Conservation (phyloP, 1,140 invertebrate species). For the Globodera rostochiensis region DNA sequence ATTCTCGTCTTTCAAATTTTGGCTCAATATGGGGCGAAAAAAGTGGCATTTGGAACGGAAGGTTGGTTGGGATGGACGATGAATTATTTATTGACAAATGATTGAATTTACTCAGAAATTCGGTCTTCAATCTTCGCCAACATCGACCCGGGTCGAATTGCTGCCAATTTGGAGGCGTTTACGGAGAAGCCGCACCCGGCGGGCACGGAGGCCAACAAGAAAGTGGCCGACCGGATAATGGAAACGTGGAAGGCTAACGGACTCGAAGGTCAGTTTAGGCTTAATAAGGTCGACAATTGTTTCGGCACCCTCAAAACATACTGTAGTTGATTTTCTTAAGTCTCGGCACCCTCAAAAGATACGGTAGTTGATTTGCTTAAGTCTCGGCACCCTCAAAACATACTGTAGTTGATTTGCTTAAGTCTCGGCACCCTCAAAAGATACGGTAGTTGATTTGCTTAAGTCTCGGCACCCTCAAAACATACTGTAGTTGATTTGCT, state of each 20-base stretch:
- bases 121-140: not conserved
- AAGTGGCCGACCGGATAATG: conserved; percentile 46
- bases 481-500: not conserved
- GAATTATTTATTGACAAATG: not conserved
- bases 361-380: not conserved
- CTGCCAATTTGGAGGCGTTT: not conserved
- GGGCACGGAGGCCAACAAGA: conserved; percentile 52
- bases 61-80: not conserved
- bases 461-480: not conserved
- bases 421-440: not conserved
- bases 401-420: not conserved
- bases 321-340: too few species aligned
- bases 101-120: not conserved
- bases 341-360: not conserved
- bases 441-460: too few species aligned
- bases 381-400: too few species aligned
- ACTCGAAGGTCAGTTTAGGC: conserved; percentile 49
- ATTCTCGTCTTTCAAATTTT: not conserved
- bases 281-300: not conserved
- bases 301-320: not conserved
- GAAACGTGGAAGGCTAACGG: conserved; percentile 53
- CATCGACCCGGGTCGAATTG: not conserved
- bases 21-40: not conserved
- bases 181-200: not conserved
- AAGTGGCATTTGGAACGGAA: not conserved